Percentiles rank a stretch among this genome's conserved stretches.
Evolutionary conservation across 2,797 vertebrate species (phyloP).

Genomic region (Ambastaia sidthimunki): DNA sequence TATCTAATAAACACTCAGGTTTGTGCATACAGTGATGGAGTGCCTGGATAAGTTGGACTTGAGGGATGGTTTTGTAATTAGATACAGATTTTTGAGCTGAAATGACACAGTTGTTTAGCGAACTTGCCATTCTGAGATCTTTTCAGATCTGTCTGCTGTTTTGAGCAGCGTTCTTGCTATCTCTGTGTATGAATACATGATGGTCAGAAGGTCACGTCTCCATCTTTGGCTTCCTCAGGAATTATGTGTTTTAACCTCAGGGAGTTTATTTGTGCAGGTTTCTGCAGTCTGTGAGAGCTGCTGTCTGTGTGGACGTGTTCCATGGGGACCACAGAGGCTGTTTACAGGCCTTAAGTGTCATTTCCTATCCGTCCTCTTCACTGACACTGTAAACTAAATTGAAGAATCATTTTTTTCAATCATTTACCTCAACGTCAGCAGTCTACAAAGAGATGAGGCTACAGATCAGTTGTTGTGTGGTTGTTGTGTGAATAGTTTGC

Average conservation of each 20-base stretch:
- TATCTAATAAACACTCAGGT: background rate
- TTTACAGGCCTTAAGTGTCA: conserved; percentile 47
- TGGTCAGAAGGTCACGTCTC: conserved; percentile 20
- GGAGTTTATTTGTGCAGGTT: conserved; percentile 47
- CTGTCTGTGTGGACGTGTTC: conserved; percentile 24
- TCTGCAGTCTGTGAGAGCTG: conserved; percentile 20
- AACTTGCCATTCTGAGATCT: background rate
- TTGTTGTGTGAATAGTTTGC: background rate
- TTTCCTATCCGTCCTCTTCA: conserved; percentile 42
- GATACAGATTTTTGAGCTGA: background rate
- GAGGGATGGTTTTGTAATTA: too few species aligned
- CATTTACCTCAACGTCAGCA: background rate
- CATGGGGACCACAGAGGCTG: conserved; percentile 20
- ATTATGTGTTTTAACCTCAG: conserved; percentile 35
- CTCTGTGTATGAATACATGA: background rate
- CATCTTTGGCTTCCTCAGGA: conserved; percentile 2
- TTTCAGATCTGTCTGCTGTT: background rate
- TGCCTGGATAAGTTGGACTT: background rate
- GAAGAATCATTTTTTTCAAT: background rate
- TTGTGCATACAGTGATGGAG: background rate
- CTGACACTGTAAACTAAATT: background rate
- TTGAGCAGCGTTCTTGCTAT: background rate
- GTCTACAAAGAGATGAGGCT: background rate
- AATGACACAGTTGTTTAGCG: background rate
- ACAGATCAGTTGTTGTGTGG: background rate